Evolutionary conservation across 2,113 vertebrate species (phyloP).

Genomic region (Apaloderma vittatum): DNA sequence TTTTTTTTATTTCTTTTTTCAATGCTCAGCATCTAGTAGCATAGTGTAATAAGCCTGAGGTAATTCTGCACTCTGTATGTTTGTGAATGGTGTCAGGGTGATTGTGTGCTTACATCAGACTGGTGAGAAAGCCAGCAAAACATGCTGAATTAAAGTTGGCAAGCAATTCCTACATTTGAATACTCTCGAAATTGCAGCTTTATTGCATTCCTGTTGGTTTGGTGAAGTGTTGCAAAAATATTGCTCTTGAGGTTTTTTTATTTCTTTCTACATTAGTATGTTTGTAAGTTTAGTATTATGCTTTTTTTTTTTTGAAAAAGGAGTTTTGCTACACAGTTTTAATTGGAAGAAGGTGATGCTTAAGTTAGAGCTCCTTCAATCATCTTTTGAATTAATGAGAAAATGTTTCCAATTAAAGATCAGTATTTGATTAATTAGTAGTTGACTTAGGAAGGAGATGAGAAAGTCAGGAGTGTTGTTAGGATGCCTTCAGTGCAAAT

Average conservation of each 20-base stretch:
- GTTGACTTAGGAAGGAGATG: neutral
- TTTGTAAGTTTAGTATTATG: neutral
- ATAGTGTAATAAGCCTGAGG: neutral
- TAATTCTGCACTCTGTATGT: neutral
- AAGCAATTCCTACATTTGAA: neutral
- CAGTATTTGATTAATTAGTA: constrained; percentile 2
- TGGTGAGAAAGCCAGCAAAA: neutral
- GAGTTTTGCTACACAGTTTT: neutral
- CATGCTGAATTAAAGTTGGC: neutral
- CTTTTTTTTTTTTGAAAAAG: neutral
- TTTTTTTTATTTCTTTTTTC: neutral
- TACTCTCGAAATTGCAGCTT: neutral
- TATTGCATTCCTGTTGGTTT: neutral
- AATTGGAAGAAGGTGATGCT: neutral
- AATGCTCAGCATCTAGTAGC: neutral
- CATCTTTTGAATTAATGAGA: neutral
- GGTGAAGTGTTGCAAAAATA: neutral
- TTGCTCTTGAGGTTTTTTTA: neutral
- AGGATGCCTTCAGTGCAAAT: neutral
- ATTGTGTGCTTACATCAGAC: rapidly evolving
- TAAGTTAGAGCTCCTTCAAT: neutral
- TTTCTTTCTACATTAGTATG: neutral
- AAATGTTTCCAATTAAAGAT: constrained; percentile 8
- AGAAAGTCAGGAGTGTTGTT: neutral
- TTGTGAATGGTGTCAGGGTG: neutral